phyloP scores from a whole-genome alignment of 2,888 invertebrate genomes.

The Lissonota sp. region DNA sequence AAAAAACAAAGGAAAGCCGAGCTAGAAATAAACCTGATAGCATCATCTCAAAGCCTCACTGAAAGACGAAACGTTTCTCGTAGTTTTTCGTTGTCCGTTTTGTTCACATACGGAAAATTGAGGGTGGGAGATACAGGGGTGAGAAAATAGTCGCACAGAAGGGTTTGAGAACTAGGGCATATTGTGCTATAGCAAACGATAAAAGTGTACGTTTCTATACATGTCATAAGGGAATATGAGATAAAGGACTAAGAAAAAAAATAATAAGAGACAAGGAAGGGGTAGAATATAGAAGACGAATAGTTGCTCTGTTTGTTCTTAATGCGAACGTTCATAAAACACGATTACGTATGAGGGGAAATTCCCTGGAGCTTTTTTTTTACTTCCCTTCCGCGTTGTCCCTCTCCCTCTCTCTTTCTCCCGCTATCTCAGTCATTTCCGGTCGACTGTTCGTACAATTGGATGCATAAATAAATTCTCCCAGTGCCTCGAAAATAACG shows the following conservation, averaged over 20 bases:
- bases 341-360: constrained; percentile 53
- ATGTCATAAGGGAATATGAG: neutral
- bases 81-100: constrained; percentile 13
- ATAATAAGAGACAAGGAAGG: constrained; percentile 5
- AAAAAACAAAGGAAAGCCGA: neutral
- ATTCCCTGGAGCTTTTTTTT: constrained; percentile 33
- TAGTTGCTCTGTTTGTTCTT: constrained; percentile 66
- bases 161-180: constrained; percentile 34
- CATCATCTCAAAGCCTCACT: constrained; percentile 14
- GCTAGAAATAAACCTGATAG: constrained; percentile 18
- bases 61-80: constrained; percentile 44
- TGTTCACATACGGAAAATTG: constrained; percentile 22
- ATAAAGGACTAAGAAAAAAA: constrained; percentile 17
- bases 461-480: too few species aligned
- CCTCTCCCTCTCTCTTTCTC: too few species aligned
- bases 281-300: constrained; percentile 47
- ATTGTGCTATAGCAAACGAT: too few species aligned
- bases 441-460: too few species aligned
- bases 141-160: constrained; percentile 7
- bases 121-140: neutral
- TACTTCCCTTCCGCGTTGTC: constrained; percentile 17
- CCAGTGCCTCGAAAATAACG: too few species aligned
- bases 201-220: too few species aligned
- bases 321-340: constrained; percentile 68
- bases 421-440: too few species aligned